Evolutionary conservation across 2,113 vertebrate genomes (phyloP), one percentile per base, ranked within the genome.

Genomic region (Bettongia penicillata): DNA sequence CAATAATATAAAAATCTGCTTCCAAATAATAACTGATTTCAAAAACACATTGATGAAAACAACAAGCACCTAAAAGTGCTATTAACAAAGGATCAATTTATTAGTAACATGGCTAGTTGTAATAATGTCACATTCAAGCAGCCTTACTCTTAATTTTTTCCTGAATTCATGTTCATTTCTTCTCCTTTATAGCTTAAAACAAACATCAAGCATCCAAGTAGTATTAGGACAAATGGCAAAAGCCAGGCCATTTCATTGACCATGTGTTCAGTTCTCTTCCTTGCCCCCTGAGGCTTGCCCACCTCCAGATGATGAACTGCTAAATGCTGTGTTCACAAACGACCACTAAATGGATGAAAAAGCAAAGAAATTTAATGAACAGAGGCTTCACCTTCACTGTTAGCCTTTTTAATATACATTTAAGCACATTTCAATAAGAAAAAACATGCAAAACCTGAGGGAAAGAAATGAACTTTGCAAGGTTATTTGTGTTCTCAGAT

Each of bases 211-310:
- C 25, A 48, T 50, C 90, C 49, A 92, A 90, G 68, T 8, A 90
- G 24, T 0, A 0, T 47, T 90, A 51, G 48, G 90, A 53, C 52
- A 93, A 50, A 25, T 0, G 8, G 84, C 55, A 0, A 0, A 90
- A 25, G 19, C 24, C 2, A 31, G 28, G 31, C 61, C 11, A 0
- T 0, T 2, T 9, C 90, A 50, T 26, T n/a, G 19, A 1, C 6
- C 0, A 0, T 0, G 49, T 7, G n/a, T 43, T 84, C n/a, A 43
- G 68, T 84, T 43, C 51, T 92, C 37, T 92, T 37, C 49, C 91
- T 47, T 55, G 0, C n/a, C 68, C 68, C 68, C n/a, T 0, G 8
- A 0, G 1, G 28, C 37, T 51, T 31, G 37, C 0, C 0, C 47
- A 16, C 47, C 92, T 10, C 14, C 0, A 5, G 3, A 53, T 0